Base-by-base conservation (phyloP, 64 coral and sea anemone species). In the Montipora capricornis region DNA sequence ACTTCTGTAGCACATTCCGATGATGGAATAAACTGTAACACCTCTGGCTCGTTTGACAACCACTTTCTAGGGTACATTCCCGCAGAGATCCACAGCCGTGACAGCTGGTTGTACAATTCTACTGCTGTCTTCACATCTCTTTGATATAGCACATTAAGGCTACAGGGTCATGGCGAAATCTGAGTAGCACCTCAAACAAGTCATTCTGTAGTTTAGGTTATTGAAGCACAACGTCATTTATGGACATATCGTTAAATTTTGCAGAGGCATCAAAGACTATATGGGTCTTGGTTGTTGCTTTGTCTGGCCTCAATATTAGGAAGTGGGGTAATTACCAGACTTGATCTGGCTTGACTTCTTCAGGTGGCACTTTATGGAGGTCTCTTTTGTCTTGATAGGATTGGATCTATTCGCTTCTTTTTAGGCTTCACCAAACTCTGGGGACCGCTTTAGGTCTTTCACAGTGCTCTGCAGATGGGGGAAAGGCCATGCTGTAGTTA, bases 151-250 rank as follows among this genome's bases (percentile, higher is more conserved):
- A 64, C 60, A 64, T 64, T 15, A 64, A 11, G 13, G 60, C 50
- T 75, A 44, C 76, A 89, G 44, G 24, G 73, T 86, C 76, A 89
- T 87, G 51, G 77, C 87, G 47, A 59, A 95, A 16, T 90, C 60
- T 49, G 84, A 53, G 20, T 88, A 81, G 49, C 79, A 68, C 75
- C 37, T 46, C 8, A 66, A 64, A 64, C 60, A 64, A 64, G 86
- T 94, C 92, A 44, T 80, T 93, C 86, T 89, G 77, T 20, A 94
- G 62, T 60, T 93, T 93, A 12, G 78, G 44, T 52, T 82, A 75
- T 87, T 61, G 83, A 15, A 53, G 47, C n/a, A 94, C 82, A n/a
- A 53, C 17, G 87, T 89, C 85, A 82, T 89, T 94, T 11, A 64
- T 0, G 13, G 60, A 64, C 60, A 64, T 3, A 64, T 64, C 60